Conservation (phyloP, 2,113 vertebrate species). For the Erythrolamprus reginae region DNA sequence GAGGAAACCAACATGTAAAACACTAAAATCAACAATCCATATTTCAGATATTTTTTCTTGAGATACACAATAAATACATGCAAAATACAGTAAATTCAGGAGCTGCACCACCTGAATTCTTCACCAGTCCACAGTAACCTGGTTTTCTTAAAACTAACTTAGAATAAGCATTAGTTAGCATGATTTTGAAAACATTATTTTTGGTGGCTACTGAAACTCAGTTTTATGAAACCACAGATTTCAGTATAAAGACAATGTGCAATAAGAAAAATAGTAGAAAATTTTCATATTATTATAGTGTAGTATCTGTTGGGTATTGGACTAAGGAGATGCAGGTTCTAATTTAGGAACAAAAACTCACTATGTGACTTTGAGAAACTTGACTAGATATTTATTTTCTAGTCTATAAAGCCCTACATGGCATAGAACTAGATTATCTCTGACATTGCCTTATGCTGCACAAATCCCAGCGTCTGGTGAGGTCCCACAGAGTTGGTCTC, state of each 20-base stretch:
- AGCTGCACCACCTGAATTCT: not conserved
- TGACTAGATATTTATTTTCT: too few relatives aligned
- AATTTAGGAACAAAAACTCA: not conserved
- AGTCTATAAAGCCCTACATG: too few relatives aligned
- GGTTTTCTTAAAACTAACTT: not conserved
- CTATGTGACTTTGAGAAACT: not conserved
- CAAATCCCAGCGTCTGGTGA: too few relatives aligned
- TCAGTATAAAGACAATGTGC: not conserved
- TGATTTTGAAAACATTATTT: not conserved
- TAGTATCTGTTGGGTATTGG: not conserved
- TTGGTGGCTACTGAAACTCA: not conserved
- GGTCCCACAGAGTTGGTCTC: too few relatives aligned
- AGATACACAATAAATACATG: not conserved
- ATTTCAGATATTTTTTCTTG: not conserved
- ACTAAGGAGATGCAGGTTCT: not conserved
- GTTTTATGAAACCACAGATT: not conserved
- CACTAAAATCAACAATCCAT: not conserved
- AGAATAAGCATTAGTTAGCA: not conserved
- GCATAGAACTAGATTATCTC: too few relatives aligned
- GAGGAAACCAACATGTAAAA: not conserved
- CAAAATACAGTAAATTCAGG: not conserved
- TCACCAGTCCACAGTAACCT: not conserved
- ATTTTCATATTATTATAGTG: not conserved
- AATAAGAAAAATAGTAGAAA: not conserved
- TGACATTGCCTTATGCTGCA: too few relatives aligned